phyloP scores from a whole-genome alignment of 2,888 invertebrate genomes.

The Pilophorus perplexus region DNA sequence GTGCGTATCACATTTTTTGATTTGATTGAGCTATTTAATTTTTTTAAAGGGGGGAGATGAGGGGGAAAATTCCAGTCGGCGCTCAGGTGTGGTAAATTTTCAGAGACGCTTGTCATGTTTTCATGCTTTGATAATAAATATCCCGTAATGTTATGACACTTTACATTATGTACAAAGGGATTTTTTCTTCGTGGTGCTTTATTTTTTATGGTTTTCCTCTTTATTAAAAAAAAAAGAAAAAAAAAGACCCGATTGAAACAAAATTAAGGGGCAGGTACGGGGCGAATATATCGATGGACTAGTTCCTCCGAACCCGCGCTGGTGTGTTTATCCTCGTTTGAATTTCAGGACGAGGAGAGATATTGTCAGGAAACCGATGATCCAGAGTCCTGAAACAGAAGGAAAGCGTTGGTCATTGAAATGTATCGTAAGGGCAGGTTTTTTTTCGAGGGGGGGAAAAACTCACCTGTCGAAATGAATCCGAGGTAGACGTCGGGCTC shows the following conservation, averaged over 20 bases:
- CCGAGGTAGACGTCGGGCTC: conserved; percentile 85
- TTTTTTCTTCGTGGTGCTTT: too few relatives aligned
- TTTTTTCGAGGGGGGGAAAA: too few relatives aligned
- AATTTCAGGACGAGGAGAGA: conserved; percentile 76
- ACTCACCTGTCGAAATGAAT: conserved; percentile 67
- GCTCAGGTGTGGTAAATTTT: background rate
- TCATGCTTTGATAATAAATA: conserved; percentile 38
- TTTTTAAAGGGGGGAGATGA: background rate
- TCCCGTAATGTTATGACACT: conserved; percentile 42
- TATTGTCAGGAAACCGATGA: conserved; percentile 73
- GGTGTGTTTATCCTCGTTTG: conserved; percentile 66
- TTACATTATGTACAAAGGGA: conserved; percentile 45
- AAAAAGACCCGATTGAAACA: too few relatives aligned
- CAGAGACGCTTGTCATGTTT: conserved; percentile 17
- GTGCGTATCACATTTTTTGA: conserved; percentile 42
- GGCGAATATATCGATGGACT: conserved; percentile 4
- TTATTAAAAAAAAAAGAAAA: too few relatives aligned
- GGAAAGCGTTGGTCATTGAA: too few relatives aligned
- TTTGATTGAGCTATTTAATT: conserved; percentile 38
- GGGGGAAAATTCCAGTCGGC: background rate
- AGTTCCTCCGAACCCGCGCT: background rate
- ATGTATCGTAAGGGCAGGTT: too few relatives aligned
- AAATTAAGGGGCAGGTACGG: too few relatives aligned
- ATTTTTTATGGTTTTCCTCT: too few relatives aligned
- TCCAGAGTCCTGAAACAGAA: conserved; percentile 62